A percentile compares a stretch with the other conserved stretches of the same genome.
These are phyloP conservation scores for Paedocypris micromegethes DNA, from an alignment of 2,797 vertebrate genomes.

Conservation along the genomic window DNA sequence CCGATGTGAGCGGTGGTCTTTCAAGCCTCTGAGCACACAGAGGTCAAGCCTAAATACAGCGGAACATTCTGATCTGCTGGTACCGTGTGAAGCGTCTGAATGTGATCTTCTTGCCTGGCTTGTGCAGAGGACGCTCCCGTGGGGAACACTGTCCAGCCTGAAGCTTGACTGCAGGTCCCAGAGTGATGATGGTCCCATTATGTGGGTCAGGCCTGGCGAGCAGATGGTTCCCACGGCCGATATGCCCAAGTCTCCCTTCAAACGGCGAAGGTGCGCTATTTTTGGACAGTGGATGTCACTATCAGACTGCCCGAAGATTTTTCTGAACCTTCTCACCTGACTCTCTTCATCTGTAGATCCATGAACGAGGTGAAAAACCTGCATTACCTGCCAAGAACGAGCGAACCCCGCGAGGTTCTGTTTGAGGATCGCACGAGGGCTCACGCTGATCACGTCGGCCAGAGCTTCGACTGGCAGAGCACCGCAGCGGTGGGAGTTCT, in stretches of 20 bases:
- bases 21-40: too few relatives aligned
- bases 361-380: conserved; percentile 98
- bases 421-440: conserved; percentile 95
- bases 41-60: too few relatives aligned
- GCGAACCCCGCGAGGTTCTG: conserved; percentile 92
- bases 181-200: conserved; percentile 95
- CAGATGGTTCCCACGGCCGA: conserved; percentile 98
- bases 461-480: conserved; percentile 99
- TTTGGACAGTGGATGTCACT: neutral
- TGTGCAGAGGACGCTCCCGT: conserved; percentile 90
- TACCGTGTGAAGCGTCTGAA: neutral
- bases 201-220: conserved; percentile 97
- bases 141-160: conserved; percentile 91
- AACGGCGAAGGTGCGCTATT: conserved; percentile 83
- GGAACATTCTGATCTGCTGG: too few relatives aligned
- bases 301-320: neutral
- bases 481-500: conserved; percentile 97
- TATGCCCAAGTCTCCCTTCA: conserved; percentile 98
- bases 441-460: conserved; percentile 95
- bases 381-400: conserved; percentile 93
- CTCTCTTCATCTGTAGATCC: conserved; percentile 66
- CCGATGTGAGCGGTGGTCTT: too few relatives aligned
- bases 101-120: neutral
- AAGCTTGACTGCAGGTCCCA: conserved; percentile 92
- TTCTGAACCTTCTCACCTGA: neutral